Percentiles rank a stretch among this genome's conserved stretches.
Conservation (phyloP, 1,140 invertebrate genomes). For the Brachionus rubens region DNA sequence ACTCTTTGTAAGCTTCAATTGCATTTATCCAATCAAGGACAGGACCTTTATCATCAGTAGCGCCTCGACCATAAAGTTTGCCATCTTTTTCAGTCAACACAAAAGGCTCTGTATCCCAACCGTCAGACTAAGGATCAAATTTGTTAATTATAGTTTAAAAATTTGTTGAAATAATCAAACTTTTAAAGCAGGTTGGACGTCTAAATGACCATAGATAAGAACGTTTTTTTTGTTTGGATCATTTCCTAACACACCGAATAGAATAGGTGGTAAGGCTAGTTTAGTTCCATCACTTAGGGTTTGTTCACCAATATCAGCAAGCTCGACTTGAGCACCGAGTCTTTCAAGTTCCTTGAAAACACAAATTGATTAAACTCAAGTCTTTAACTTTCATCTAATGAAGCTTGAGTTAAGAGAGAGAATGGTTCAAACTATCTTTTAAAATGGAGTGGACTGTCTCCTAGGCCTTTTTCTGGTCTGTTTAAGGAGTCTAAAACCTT, state of each 20-base stretch:
- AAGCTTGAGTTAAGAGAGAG: no score
- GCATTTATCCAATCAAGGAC: conserved; percentile 87
- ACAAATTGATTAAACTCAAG: neutral
- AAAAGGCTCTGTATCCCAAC: conserved; percentile 94
- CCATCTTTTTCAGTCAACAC: conserved; percentile 78
- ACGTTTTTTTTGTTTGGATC: conserved; percentile 85
- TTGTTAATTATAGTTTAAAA: neutral
- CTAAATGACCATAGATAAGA: conserved; percentile 91
- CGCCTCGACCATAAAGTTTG: conserved; percentile 85
- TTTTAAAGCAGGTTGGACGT: conserved; percentile 87
- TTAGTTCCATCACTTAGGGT: conserved; percentile 70
- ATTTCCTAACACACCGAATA: conserved; percentile 78
- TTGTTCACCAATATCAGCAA: conserved; percentile 75
- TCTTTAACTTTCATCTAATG: no score
- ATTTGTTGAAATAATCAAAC: conserved; percentile 43
- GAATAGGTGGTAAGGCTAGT: conserved; percentile 78
- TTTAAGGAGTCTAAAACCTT: no score
- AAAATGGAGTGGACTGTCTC: no score
- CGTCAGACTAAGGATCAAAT: conserved; percentile 68
- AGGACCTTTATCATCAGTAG: conserved; percentile 86
- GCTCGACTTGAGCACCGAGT: conserved; percentile 72
- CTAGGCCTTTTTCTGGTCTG: no score
- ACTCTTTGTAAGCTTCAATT: conserved; percentile 77
- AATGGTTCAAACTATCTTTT: no score
- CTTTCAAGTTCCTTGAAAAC: conserved; percentile 66